Evolutionary conservation across 2,888 invertebrate genomes (phyloP).

Genomic region (Drosophila paranaensis): DNA sequence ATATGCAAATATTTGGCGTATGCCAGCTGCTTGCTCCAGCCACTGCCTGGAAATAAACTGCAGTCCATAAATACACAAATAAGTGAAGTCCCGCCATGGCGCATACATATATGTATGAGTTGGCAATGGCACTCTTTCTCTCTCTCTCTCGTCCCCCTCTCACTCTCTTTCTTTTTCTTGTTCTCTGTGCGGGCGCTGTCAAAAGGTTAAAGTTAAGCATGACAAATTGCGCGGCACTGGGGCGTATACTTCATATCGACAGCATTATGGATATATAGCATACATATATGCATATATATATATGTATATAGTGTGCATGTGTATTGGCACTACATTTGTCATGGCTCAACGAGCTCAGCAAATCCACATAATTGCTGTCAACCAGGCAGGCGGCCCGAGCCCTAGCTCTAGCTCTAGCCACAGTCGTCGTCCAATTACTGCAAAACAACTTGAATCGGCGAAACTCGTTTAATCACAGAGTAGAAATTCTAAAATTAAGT

Average conservation of each 20-base stretch:
- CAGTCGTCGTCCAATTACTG: constrained; percentile 22
- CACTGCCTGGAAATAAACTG: constrained; percentile 52
- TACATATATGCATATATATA: not conserved
- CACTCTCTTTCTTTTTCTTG: not conserved
- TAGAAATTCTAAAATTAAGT: not conserved
- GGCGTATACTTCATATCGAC: constrained; percentile 58
- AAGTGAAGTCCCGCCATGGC: constrained; percentile 17
- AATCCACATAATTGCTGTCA: constrained; percentile 45
- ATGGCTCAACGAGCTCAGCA: constrained; percentile 41
- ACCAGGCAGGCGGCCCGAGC: not conserved
- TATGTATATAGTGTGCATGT: not conserved
- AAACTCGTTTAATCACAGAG: not conserved
- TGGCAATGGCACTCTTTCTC: not conserved
- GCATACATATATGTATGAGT: constrained; percentile 29
- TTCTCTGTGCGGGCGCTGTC: constrained; percentile 15
- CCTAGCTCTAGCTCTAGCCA: not conserved
- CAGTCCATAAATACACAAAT: constrained; percentile 50
- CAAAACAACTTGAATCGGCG: constrained; percentile 15
- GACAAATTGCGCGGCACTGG: constrained; percentile 60
- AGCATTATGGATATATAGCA: constrained; percentile 22
- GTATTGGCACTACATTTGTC: constrained; percentile 45
- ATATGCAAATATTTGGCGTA: constrained; percentile 69
- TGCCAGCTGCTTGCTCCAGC: constrained; percentile 33
- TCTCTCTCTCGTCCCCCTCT: not conserved
- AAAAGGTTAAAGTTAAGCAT: constrained; percentile 75